Evolutionary conservation across 1,140 invertebrate species (phyloP).

Genomic region (Scaptodrosophila lebanonensis): DNA sequence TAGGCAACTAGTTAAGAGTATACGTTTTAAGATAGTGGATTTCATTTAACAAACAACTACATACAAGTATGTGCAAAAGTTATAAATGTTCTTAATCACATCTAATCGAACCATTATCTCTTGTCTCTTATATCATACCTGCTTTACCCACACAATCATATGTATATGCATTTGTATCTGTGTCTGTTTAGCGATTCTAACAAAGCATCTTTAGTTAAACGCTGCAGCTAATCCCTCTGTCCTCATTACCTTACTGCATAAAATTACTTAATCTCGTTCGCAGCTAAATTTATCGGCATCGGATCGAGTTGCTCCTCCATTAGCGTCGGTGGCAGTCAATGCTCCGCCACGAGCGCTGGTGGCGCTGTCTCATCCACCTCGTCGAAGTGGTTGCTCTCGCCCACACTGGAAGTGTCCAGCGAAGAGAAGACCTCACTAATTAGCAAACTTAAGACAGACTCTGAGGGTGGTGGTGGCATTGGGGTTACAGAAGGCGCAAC

Average conservation of each 20-base stretch:
- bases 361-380: conserved; percentile 57
- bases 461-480: conserved; percentile 36
- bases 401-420: conserved; percentile 65
- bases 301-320: conserved; percentile 35
- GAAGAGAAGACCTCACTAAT: conserved; percentile 76
- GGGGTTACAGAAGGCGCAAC: conserved; percentile 11
- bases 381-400: conserved; percentile 74
- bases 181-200: too few relatives aligned
- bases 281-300: conserved; percentile 71
- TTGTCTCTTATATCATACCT: too few relatives aligned
- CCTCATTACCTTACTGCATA: conserved; percentile 76
- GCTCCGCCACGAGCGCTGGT: conserved; percentile 17
- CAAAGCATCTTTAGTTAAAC: conserved; percentile 25
- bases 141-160: not conserved
- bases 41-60: too few relatives aligned
- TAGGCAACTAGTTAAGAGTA: too few relatives aligned
- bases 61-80: too few relatives aligned
- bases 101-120: too few relatives aligned
- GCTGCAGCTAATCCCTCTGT: conserved; percentile 34
- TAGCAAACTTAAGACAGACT: conserved; percentile 62
- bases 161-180: not conserved
- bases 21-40: too few relatives aligned
- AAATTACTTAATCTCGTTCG: conserved; percentile 76
- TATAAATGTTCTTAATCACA: too few relatives aligned
- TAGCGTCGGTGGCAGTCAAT: conserved; percentile 7